Evolutionary conservation across 2,888 invertebrate genomes (phyloP), one percentile per base, ranked within the genome.

Genomic region (Cryptocephalus moraei): DNA sequence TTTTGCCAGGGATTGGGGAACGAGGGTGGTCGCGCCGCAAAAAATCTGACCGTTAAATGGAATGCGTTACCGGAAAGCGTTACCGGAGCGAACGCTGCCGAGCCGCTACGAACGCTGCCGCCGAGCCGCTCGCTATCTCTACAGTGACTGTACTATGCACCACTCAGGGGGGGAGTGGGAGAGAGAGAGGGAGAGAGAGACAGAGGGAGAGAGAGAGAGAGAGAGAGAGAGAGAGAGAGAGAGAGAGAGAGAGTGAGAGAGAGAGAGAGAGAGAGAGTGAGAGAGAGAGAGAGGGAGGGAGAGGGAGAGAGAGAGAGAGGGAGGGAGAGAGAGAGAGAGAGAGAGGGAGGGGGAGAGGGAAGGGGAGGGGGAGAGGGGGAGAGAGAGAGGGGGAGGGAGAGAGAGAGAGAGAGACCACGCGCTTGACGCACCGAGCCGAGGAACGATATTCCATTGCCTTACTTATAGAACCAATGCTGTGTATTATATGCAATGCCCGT

Each of bases 131-230:
- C n/a, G n/a, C n/a, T n/a, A n/a, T n/a, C n/a, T n/a, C n/a, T n/a
- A n/a, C n/a, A n/a, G n/a, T n/a, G n/a, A n/a, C n/a, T n/a, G n/a
- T n/a, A n/a, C n/a, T n/a, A n/a, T n/a, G n/a, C n/a, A n/a, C n/a
- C n/a, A n/a, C n/a, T n/a, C n/a, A n/a, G 41, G 44, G 45, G 46
- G 46, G 40, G 44, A 43, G 49, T 40, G 49, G 41, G 51, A 48
- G 50, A 34, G 47, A n/a, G 40, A 51, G 59, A 55, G 49, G 46
- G 54, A 59, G 56, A 55, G 53, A 51, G 49, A 42, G 43, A 45
- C 47, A 45, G 46, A 49, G 41, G 44, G 45, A 45, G 46, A 42
- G 44, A 43, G 49, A 41, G 46, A 49, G 41, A 45, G 45, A 45
- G 46, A 42, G 44, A 43, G 49, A 41, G 49, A 42, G 43, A 45